These are phyloP conservation scores for Tinamus guttatus DNA, from an alignment of 2,113 vertebrate species.

Conservation along the genomic window DNA sequence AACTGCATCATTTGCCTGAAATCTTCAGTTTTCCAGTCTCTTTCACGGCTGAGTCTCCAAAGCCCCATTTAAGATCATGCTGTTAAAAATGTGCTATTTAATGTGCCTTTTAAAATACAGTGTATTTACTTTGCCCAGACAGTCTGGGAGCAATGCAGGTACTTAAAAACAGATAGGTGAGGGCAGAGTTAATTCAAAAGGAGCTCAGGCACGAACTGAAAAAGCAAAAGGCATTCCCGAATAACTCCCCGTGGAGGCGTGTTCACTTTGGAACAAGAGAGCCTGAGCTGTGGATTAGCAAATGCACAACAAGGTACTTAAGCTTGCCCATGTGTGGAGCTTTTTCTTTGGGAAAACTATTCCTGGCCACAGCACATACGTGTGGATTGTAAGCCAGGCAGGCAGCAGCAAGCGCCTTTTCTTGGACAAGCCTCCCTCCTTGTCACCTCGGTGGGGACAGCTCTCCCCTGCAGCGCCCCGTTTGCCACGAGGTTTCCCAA, in stretches of 20 bases:
- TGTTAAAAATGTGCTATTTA: not conserved
- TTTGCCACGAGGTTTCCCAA: not conserved
- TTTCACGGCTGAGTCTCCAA: not conserved
- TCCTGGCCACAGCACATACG: not conserved
- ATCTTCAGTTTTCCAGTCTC: not conserved
- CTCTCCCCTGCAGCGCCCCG: not conserved
- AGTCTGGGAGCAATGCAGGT: not conserved
- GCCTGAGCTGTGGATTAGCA: not conserved
- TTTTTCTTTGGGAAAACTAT: not conserved
- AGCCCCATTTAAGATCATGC: not conserved
- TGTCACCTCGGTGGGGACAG: not conserved
- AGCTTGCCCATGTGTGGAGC: not conserved
- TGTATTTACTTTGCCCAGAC: not conserved
- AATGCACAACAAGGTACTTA: not conserved
- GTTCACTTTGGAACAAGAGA: conserved; percentile 12
- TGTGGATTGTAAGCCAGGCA: not conserved
- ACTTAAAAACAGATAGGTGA: not conserved
- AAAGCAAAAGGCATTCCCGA: not conserved
- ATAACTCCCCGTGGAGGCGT: not conserved
- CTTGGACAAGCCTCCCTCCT: not conserved
- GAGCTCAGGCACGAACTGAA: not conserved
- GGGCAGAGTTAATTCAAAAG: conserved; percentile 26
- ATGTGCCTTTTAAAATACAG: not conserved
- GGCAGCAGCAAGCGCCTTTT: conserved; percentile 43
- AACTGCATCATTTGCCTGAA: not conserved